Conservation (phyloP, 2,113 vertebrate species). For the Oncorhynchus mykiss region DNA sequence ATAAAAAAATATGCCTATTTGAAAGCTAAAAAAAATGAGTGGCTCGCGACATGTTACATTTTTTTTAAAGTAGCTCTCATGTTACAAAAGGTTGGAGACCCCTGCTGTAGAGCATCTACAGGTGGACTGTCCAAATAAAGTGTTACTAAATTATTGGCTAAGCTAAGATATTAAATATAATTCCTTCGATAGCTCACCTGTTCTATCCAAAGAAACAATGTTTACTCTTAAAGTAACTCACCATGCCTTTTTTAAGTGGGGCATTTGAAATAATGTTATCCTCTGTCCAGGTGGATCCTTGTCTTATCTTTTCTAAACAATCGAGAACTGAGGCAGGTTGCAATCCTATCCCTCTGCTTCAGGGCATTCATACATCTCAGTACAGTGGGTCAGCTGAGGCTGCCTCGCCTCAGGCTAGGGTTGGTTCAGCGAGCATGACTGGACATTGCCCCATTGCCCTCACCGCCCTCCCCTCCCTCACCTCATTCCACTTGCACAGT, state of each 20-base stretch:
- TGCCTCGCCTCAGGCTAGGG: constrained; percentile 24
- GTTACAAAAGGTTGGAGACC: no score
- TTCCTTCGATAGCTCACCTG: not conserved
- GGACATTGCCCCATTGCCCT: no score
- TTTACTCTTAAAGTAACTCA: not conserved
- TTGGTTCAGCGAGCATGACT: not conserved
- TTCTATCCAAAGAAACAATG: not conserved
- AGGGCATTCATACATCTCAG: not conserved
- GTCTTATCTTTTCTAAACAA: not conserved
- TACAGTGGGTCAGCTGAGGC: constrained; percentile 20
- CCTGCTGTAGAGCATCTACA: no score
- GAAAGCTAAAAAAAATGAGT: no score
- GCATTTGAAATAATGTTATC: not conserved
- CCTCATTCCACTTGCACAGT: constrained; percentile 32
- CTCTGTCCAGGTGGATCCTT: not conserved
- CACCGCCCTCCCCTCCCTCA: no score
- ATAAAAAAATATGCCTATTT: no score
- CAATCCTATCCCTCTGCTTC: not conserved
- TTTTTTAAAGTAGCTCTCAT: no score
- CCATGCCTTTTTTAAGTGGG: not conserved
- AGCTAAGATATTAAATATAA: no score
- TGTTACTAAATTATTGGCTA: no score
- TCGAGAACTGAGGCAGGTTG: not conserved
- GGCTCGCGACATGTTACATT: no score
- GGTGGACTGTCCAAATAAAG: no score